Evolutionary conservation across 2,888 invertebrate genomes (phyloP).

Genomic region (Noctua fimbriata): DNA sequence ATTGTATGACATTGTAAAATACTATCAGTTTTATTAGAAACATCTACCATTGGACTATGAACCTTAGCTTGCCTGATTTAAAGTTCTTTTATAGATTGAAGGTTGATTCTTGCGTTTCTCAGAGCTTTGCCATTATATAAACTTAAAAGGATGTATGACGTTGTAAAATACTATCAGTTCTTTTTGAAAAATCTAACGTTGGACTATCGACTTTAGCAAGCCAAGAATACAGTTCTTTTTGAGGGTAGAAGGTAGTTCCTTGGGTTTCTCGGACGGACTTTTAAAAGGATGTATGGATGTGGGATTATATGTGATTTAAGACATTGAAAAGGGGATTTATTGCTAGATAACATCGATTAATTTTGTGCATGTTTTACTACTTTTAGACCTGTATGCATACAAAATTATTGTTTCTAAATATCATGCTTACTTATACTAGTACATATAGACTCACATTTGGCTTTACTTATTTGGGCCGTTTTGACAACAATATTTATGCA

Average conservation of each 20-base stretch:
- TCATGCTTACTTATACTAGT: too few relatives aligned
- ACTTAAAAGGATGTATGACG: slow-evolving; percentile 20
- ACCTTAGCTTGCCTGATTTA: background rate
- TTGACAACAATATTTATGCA: background rate
- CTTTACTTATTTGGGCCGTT: background rate
- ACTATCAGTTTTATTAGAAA: slow-evolving; percentile 32
- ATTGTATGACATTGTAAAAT: slow-evolving; percentile 51
- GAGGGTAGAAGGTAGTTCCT: background rate
- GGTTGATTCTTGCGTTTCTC: background rate
- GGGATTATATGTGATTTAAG: background rate
- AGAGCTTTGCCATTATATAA: background rate
- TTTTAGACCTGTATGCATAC: background rate
- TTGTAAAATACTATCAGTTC: background rate
- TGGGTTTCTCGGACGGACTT: background rate
- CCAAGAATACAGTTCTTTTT: background rate
- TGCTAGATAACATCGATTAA: background rate
- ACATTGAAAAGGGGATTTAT: background rate
- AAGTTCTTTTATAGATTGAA: background rate
- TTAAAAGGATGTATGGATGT: slow-evolving; percentile 21
- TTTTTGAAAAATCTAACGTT: too few relatives aligned
- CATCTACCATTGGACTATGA: background rate
- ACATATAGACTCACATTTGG: too few relatives aligned
- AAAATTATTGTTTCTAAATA: background rate
- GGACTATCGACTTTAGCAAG: background rate
- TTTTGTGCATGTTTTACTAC: background rate